These are phyloP conservation scores for Byasa hedistus DNA, from an alignment of 2,888 invertebrate genomes.

Conservation along the genomic window DNA sequence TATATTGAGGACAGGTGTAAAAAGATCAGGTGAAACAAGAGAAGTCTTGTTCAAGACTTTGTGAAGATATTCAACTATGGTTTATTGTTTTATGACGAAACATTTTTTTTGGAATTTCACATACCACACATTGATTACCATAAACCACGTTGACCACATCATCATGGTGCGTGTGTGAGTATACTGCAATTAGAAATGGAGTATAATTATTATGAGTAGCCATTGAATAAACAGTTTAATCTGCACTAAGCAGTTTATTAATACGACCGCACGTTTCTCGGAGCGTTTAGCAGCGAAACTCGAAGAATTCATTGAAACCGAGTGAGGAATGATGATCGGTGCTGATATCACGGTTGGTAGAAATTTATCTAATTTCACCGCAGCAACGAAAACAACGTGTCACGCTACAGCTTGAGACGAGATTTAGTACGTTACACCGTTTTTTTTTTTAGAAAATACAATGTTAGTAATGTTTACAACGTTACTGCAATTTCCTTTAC, in stretches of 20 bases:
- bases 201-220: no score
- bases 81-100: no score
- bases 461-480: no score
- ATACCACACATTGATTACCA: no score
- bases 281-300: conserved; percentile 7
- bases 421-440: conserved; percentile 17
- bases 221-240: conserved; percentile 4
- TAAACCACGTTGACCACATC: neutral
- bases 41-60: no score
- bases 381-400: conserved; percentile 8
- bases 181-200: no score
- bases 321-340: conserved; percentile 10
- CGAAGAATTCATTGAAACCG: conserved; percentile 21
- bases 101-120: no score
- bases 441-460: conserved; percentile 1
- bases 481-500: no score
- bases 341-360: conserved; percentile 13
- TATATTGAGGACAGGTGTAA: no score
- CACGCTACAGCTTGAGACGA: conserved; percentile 22
- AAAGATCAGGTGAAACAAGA: no score
- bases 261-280: conserved; percentile 10
- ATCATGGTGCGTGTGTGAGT: neutral
- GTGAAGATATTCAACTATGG: no score
- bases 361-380: conserved; percentile 26
- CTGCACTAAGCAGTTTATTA: conserved; percentile 1